phyloP scores from a whole-genome alignment of 2,888 invertebrate genomes.

The Patella pellucida region DNA sequence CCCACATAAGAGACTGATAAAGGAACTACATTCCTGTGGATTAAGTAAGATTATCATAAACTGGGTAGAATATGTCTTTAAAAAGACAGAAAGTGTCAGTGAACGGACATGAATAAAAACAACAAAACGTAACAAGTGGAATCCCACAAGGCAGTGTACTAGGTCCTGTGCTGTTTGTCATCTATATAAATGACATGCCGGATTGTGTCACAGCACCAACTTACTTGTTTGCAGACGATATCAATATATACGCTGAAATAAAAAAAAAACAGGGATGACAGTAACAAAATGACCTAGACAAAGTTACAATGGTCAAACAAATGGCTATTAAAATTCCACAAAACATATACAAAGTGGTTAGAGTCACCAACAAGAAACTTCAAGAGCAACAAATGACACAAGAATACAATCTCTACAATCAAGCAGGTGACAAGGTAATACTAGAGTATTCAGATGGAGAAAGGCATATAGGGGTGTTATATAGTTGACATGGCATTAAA shows the following conservation, averaged over 20 bases:
- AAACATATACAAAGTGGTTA: conserved; percentile 26
- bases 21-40: conserved; percentile 18
- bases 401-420: neutral
- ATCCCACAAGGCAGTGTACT: no score
- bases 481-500: conserved; percentile 12
- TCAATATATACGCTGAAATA: neutral
- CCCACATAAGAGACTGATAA: conserved; percentile 21
- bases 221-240: neutral
- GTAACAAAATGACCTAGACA: conserved; percentile 4
- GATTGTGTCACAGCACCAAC: neutral
- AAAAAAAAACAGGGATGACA: neutral
- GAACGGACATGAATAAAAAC: no score
- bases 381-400: neutral
- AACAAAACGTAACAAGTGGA: no score
- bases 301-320: conserved; percentile 18
- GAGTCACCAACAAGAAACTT: neutral
- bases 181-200: conserved; percentile 11
- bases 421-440: neutral
- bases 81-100: conserved; percentile 11
- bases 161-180: neutral
- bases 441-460: conserved; percentile 13
- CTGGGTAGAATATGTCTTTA: conserved; percentile 19
- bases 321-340: conserved; percentile 24
- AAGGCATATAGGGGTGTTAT: conserved; percentile 22
- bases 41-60: conserved; percentile 17